Base-by-base conservation (phyloP, 2,113 vertebrate genomes). In the Zapornia atra region DNA sequence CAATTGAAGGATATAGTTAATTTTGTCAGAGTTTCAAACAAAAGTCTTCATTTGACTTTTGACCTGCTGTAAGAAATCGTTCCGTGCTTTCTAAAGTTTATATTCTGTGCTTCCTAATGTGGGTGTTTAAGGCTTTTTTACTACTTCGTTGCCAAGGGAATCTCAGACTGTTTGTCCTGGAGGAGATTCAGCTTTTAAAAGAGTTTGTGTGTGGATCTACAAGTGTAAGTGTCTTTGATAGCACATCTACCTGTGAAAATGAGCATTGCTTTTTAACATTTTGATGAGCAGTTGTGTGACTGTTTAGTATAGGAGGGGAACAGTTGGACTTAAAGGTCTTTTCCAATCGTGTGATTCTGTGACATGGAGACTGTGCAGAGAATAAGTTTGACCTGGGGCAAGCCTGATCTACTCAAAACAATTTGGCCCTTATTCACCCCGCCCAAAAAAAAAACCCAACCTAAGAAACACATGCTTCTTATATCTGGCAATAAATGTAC, bases 21-120 rank as follows among this genome's bases (percentile, higher is more conserved):
- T 85, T 85, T 84, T 93, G 93, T 94, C 73, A 88, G 84, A 80
- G 20, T 44, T 77, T n/a, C 18, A 28, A 63, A 73, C 44, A 80
- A 10, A 54, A 83, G 12, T 72, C 92, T 93, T 72, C 84, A 61
- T 87, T 94, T 94, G 89, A 83, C 85, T 93, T 81, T 87, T 56
- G 61, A 81, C 90, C 94, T 93, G 64, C 42, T 80, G 84, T 4
- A 54, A 77, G 69, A 82, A 92, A 57, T 79, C 66, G 69, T 89
- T 89, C 81, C 6, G 26, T 70, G 50, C 82, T 80, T 50, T 53
- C 38, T 63, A 36, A 73, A 46, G 42, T 66, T 75, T 59, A 24
- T 60, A 61, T 76, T 84, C 20, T 19, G 22, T 75, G 44, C 46
- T 79, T 88, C 82, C 56, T 65, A 48, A n/a, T 5, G 24, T 20